phyloP scores from a whole-genome alignment of 2,797 vertebrate genomes.

The Enteromius paludinosus region DNA sequence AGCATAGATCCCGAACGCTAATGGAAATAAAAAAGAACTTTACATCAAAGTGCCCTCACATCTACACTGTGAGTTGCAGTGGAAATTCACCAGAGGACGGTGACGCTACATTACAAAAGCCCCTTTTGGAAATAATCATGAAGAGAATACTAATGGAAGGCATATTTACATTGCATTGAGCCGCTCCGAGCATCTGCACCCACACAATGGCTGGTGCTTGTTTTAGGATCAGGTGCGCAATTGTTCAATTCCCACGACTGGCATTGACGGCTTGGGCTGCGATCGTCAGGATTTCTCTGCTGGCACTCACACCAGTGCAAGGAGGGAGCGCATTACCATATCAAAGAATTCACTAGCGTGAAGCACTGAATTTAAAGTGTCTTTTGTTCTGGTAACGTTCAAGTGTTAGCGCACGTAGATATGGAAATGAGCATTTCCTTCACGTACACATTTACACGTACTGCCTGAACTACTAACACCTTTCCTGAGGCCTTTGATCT shows the following conservation, averaged over 20 bases:
- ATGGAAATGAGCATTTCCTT: conserved; percentile 40
- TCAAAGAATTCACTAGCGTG: conserved; percentile 76
- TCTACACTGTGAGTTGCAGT: background rate
- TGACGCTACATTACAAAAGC: conserved; percentile 1
- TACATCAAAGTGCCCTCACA: conserved; percentile 31
- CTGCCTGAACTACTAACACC: conserved; percentile 43
- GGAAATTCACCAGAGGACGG: conserved; percentile 25
- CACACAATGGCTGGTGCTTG: conserved; percentile 44
- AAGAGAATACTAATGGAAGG: conserved; percentile 31
- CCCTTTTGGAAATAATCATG: conserved; percentile 40
- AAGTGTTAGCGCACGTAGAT: conserved; percentile 1
- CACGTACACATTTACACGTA: conserved; percentile 32
- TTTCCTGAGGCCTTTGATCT: conserved; percentile 49
- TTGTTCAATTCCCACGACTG: conserved; percentile 50
- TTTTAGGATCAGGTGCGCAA: conserved; percentile 48
- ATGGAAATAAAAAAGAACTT: conserved; percentile 42
- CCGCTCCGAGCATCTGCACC: conserved; percentile 16
- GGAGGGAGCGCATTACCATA: conserved; percentile 84
- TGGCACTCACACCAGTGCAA: conserved; percentile 75
- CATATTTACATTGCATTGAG: conserved; percentile 30
- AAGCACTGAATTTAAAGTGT: conserved; percentile 78
- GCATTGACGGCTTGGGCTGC: conserved; percentile 38
- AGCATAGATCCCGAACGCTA: conserved; percentile 12
- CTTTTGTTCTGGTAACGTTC: conserved; percentile 75
- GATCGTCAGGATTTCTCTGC: conserved; percentile 63